Conservation (phyloP, 64 coral and sea anemone genomes). For the Pocillopora verrucosa region DNA sequence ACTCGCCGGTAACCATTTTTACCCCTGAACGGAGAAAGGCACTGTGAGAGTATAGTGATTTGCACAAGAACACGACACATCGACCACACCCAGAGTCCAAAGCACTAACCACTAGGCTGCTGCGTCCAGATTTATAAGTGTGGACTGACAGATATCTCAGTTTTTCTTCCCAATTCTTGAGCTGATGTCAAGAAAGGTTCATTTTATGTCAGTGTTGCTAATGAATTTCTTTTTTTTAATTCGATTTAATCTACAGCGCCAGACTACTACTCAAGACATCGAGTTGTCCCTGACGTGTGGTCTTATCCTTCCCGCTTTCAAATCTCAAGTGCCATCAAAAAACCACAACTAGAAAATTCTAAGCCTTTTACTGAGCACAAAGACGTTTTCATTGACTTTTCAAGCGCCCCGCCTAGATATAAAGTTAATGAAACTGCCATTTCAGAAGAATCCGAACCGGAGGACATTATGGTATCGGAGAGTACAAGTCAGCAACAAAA, state of each 20-base stretch:
- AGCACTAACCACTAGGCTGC: too few relatives aligned
- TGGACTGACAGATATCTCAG: too few relatives aligned
- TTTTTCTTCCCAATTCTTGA: too few relatives aligned
- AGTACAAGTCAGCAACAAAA: not conserved
- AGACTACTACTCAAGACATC: conserved; percentile 60
- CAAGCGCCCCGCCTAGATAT: conserved; percentile 59
- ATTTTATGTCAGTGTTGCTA: too few relatives aligned
- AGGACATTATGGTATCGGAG: not conserved
- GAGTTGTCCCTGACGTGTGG: conserved; percentile 81
- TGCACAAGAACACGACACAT: too few relatives aligned
- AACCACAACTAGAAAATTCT: not conserved
- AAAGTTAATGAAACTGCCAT: not conserved
- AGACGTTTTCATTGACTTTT: conserved; percentile 71
- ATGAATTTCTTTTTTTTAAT: not conserved
- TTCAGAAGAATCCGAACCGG: conserved; percentile 9
- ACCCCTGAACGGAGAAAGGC: too few relatives aligned
- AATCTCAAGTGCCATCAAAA: not conserved
- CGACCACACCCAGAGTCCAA: too few relatives aligned
- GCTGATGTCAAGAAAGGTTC: too few relatives aligned
- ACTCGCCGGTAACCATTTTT: too few relatives aligned
- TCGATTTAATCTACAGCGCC: conserved; percentile 28
- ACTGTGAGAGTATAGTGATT: too few relatives aligned
- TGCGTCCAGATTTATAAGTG: too few relatives aligned
- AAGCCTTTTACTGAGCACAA: not conserved
- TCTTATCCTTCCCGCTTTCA: conserved; percentile 69